Percentiles rank a stretch among this genome's conserved stretches.
Conservation (phyloP, 1,140 invertebrate genomes). For the Pentalonia nigronervosa region DNA sequence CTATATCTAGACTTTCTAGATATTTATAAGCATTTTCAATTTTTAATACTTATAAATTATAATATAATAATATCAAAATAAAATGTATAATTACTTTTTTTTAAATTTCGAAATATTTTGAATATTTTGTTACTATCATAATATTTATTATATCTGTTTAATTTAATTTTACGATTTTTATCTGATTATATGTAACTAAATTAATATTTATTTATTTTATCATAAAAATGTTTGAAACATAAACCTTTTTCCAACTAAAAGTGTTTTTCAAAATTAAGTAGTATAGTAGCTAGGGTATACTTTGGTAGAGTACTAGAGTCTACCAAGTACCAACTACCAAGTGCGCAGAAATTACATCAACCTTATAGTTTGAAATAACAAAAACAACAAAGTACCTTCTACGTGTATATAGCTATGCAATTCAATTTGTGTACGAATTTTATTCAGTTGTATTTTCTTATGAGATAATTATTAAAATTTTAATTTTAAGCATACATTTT, state of each 20-base stretch:
- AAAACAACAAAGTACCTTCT: neutral
- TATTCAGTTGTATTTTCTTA: neutral
- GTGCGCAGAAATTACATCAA: constrained; percentile 33
- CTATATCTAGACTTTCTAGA: too few species aligned
- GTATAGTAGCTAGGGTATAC: neutral
- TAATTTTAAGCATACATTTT: neutral
- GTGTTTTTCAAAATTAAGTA: constrained; percentile 35
- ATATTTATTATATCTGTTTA: neutral
- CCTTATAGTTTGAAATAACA: constrained; percentile 12
- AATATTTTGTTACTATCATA: neutral
- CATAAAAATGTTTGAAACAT: neutral
- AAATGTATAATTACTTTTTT: too few species aligned
- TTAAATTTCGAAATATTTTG: neutral
- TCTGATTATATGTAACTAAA: neutral
- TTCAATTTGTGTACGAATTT: constrained; percentile 3
- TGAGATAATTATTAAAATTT: neutral
- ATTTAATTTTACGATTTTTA: neutral
- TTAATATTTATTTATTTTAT: neutral
- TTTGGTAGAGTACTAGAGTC: neutral
- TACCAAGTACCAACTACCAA: constrained; percentile 22
- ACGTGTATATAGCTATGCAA: neutral
- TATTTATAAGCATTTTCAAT: too few species aligned
- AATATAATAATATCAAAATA: too few species aligned
- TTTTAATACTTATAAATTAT: too few species aligned
- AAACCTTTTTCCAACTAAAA: constrained; percentile 22